Base-by-base conservation (phyloP, 2,113 vertebrate species). In the Alligator sinensis region DNA sequence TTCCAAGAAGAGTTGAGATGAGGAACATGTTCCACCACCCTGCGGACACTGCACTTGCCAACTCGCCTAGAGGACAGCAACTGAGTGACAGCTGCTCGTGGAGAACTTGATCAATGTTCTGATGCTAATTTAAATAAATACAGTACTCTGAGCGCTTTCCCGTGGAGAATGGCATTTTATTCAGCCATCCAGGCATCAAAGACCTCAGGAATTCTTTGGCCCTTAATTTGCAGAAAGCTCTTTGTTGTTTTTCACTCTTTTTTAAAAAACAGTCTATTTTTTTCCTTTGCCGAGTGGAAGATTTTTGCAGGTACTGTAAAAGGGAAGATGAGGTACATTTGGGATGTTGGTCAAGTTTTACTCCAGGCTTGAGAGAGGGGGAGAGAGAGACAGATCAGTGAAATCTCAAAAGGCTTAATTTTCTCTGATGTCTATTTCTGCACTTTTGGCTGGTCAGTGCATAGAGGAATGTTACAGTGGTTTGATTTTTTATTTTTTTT, bases 61-160 rank as follows among this genome's bases (percentile, higher is more conserved):
- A 58, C 24, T 54, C 57, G 60, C 72, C 47, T 0, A 0, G 59
- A 86, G 86, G 47, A 80, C 89, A 70, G 77, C 4, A 0, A 90
- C 87, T 87, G 93, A 94, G 66, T 82, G 92, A 85, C 85, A 82
- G 92, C 95, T 93, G 79, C 91, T 91, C 92, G 96, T 88, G 30
- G 85, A 84, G 96, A 77, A 94, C 85, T 57, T 84, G 90, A 96
- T 77, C 91, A 80, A 63, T 1, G 2, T 97, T 91, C 93, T 27
- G 0, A 30, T 84, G 92, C 77, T 90, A 96, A 81, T 94, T 97
- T 88, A 95, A 97, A 96, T 96, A 96, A 96, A 96, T 91, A 95
- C 96, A 82, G 58, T 75, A 93, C 80, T 87, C 87, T 3, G 11
- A 91, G 82, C 60, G 77, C 86, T 91, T 95, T 0, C 22, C 89